Conservation (phyloP, 2,797 vertebrate genomes). For the Paratrypauchen microcephalus region DNA sequence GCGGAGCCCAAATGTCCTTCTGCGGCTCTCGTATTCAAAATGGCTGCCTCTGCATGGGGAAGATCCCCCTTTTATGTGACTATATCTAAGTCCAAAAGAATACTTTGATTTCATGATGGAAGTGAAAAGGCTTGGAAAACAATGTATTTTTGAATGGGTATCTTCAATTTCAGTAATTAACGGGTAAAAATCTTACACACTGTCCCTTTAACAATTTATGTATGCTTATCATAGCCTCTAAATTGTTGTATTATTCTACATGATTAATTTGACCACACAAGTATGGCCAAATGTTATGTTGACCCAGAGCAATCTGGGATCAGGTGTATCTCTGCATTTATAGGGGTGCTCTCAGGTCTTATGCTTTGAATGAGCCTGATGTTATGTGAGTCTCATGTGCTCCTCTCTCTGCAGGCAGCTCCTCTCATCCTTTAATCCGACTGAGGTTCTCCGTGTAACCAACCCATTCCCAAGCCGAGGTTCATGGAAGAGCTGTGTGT, state of each 20-base stretch:
- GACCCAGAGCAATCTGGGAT: neutral
- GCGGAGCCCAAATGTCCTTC: too few species aligned
- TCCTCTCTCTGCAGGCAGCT: constrained; percentile 41
- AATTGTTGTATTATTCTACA: neutral
- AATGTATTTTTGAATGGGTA: too few species aligned
- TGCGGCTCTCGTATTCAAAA: too few species aligned
- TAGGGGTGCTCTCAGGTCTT: constrained; percentile 40
- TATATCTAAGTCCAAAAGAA: too few species aligned
- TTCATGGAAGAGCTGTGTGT: constrained; percentile 26
- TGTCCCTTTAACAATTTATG: too few species aligned
- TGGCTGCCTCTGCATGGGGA: too few species aligned
- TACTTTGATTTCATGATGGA: too few species aligned
- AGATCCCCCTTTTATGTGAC: too few species aligned
- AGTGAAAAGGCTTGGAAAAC: too few species aligned
- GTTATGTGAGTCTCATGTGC: constrained; percentile 25
- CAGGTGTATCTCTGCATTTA: constrained; percentile 11
- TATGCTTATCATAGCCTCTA: neutral
- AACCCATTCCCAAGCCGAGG: constrained; percentile 18
- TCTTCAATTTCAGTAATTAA: too few species aligned
- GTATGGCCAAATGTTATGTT: neutral
- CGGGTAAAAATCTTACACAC: too few species aligned
- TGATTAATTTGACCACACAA: neutral
- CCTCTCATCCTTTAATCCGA: constrained; percentile 49
- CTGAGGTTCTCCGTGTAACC: constrained; percentile 44
- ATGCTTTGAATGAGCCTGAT: constrained; percentile 47